Evolutionary conservation across 2,888 invertebrate species (phyloP).

Genomic region (Pollenia amentaria): DNA sequence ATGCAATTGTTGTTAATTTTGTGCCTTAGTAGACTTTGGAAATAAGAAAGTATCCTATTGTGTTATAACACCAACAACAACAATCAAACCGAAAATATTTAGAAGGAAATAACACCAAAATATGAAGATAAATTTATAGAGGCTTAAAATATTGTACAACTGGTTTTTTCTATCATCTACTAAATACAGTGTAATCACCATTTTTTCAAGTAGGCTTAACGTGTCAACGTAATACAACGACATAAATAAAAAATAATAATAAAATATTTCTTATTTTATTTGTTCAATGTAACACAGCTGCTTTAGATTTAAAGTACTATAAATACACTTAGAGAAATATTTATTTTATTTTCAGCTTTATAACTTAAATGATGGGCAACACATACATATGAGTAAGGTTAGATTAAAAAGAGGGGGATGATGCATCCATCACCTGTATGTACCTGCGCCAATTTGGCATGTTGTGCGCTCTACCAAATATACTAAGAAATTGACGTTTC

Average conservation of each 20-base stretch:
- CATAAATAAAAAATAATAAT: slow-evolving; percentile 9
- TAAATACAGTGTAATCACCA: slow-evolving; percentile 64
- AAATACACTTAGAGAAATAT: slow-evolving; percentile 17
- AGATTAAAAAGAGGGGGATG: too few species aligned
- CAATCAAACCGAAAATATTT: neutral
- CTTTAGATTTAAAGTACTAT: neutral
- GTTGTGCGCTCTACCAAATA: too few species aligned
- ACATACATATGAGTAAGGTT: too few species aligned
- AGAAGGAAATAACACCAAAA: neutral
- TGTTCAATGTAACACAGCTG: slow-evolving; percentile 41
- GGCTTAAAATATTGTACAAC: slow-evolving; percentile 44
- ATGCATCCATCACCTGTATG: too few species aligned
- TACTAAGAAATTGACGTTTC: too few species aligned
- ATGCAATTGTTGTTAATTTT: slow-evolving; percentile 24
- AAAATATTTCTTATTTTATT: slow-evolving; percentile 32
- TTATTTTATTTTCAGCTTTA: too few species aligned
- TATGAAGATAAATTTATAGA: slow-evolving; percentile 14
- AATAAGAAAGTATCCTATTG: slow-evolving; percentile 5
- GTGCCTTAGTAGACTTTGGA: slow-evolving; percentile 17
- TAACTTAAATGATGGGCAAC: too few species aligned
- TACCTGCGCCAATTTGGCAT: too few species aligned
- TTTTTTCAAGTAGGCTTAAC: slow-evolving; percentile 65
- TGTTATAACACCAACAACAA: neutral
- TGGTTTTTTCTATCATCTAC: slow-evolving; percentile 55
- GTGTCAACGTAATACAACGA: slow-evolving; percentile 40